Conservation (phyloP, 2,797 vertebrate genomes). For the Antrozous pallidus region DNA sequence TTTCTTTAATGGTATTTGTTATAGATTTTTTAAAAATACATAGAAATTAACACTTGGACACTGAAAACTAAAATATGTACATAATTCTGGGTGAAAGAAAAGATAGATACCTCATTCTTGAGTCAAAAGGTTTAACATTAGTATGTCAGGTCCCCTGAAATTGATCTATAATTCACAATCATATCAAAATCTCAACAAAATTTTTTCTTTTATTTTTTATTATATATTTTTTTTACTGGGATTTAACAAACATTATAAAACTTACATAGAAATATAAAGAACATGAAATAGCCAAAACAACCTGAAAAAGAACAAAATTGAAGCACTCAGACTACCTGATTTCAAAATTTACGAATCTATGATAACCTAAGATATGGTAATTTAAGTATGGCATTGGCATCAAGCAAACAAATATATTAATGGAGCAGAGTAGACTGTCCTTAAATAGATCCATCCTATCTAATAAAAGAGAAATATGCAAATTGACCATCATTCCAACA, state of each 20-base stretch:
- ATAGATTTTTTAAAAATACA: background rate
- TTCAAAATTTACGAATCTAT: background rate
- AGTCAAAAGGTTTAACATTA: background rate
- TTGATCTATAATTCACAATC: background rate
- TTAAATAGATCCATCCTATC: background rate
- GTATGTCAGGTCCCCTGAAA: background rate
- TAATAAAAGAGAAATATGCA: too few species aligned
- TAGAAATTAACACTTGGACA: background rate
- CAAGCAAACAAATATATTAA: background rate
- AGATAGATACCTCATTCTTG: background rate
- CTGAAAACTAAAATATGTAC: background rate
- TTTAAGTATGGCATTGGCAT: background rate
- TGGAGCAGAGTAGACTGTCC: background rate
- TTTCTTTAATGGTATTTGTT: background rate
- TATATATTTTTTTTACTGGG: background rate
- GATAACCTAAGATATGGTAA: background rate
- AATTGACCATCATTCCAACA: too few species aligned
- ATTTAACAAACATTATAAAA: conserved; percentile 11
- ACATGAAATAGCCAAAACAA: background rate
- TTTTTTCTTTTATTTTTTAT: background rate
- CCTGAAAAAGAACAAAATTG: background rate
- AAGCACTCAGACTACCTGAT: background rate
- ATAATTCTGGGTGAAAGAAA: background rate
- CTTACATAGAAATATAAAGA: background rate
- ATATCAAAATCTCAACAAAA: background rate